These are phyloP conservation scores for Eupithecia subfuscata DNA, from an alignment of 2,888 invertebrate genomes.

Conservation along the genomic window DNA sequence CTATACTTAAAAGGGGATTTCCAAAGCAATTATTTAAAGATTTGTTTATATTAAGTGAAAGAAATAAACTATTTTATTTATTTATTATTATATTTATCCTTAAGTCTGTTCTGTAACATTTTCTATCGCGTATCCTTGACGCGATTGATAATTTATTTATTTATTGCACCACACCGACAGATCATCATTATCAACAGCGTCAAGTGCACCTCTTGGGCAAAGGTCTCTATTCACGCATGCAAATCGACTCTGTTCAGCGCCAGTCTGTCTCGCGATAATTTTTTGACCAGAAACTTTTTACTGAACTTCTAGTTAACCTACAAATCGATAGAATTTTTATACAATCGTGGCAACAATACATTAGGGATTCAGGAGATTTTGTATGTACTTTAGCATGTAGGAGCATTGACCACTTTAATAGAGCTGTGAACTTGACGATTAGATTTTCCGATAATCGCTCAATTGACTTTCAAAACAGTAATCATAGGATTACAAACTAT, in stretches of 20 bases:
- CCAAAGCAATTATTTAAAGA: no score
- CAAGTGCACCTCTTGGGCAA: background rate
- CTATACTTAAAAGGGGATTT: no score
- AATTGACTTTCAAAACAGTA: slow-evolving; percentile 2
- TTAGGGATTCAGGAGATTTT: background rate
- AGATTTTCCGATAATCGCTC: background rate
- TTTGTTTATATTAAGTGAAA: no score
- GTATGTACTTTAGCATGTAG: background rate
- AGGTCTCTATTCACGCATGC: background rate
- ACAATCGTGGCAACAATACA: background rate
- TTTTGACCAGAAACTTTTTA: background rate
- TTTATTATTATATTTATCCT: no score
- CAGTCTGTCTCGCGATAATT: background rate
- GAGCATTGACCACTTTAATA: background rate
- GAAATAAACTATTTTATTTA: no score
- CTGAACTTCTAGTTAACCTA: background rate
- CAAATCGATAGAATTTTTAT: background rate
- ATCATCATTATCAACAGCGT: background rate
- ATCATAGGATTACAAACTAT: background rate
- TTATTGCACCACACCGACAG: no score
- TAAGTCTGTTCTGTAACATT: background rate
- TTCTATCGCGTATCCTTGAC: background rate
- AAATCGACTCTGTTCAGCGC: background rate
- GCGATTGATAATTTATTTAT: background rate
- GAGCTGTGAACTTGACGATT: background rate